Evolutionary conservation across 1,140 invertebrate species (phyloP).

Genomic region (Psilanteris sp.): DNA sequence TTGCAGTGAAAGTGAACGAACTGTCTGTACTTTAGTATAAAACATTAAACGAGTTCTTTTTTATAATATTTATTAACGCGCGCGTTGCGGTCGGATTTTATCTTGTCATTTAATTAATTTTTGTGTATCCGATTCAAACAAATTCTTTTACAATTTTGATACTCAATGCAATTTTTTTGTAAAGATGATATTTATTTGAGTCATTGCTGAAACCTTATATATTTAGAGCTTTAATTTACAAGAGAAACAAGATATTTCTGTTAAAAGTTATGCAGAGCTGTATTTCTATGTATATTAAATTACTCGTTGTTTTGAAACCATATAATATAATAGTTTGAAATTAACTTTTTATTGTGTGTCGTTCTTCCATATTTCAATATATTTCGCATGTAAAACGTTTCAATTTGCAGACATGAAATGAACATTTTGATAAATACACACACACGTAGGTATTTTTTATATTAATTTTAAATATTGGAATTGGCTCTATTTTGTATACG

Average conservation of each 20-base stretch:
- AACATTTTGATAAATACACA: conserved; percentile 16
- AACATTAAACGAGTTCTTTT: too few relatives aligned
- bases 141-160: too few relatives aligned
- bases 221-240: conserved; percentile 39
- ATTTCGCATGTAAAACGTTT: conserved; percentile 35
- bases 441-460: too few relatives aligned
- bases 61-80: too few relatives aligned
- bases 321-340: conserved; percentile 54
- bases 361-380: conserved; percentile 56
- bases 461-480: too few relatives aligned
- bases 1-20: too few relatives aligned
- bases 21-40: too few relatives aligned
- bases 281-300: conserved; percentile 55
- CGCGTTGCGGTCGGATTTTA: too few relatives aligned
- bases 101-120: too few relatives aligned
- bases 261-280: conserved; percentile 40
- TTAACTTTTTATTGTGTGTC: conserved; percentile 46
- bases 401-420: neutral
- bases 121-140: too few relatives aligned
- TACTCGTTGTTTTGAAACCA: conserved; percentile 58
- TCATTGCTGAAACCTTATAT: conserved; percentile 36
- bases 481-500: too few relatives aligned
- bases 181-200: conserved; percentile 15
- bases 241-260: conserved; percentile 52
- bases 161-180: conserved; percentile 2